Base-by-base conservation (phyloP, 1,140 invertebrate genomes). In the Archegozetes longisetosus region DNA sequence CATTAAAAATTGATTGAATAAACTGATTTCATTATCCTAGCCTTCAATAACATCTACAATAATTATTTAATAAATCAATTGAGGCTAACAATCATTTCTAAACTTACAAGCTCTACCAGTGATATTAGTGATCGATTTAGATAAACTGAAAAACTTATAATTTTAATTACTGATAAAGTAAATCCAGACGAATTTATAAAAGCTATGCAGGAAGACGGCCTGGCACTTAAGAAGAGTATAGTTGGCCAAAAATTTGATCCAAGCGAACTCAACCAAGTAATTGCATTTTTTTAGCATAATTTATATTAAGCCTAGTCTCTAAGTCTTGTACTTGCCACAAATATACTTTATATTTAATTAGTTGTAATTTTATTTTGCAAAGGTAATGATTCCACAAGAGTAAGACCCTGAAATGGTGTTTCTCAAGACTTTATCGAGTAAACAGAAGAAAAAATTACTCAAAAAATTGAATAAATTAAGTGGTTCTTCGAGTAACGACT, bases 151-250 rank as follows among this genome's bases (percentile, higher is more conserved):
- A 50, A n/a, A 22, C 17, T 17, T n/a, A n/a, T n/a, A n/a, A n/a
- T n/a, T n/a, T 53, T 62, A 55, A 62, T 47, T 52, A 17, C 63
- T 70, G 72, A 71, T 20, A 65, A 66, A 32, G 73, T 79, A 63
- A 82, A 84, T 72, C 80, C 82, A 27, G 78, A 84, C 47, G 82
- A 82, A 25, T 71, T 95, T 46, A 83, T 93, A 69, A 81, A 85
- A 66, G 85, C 90, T 68, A 91, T 95, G 88, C 79, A 84, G 68
- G 88, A 93, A 69, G 88, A 90, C 49, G 91, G 90, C 9, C 77
- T 94, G 20, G 83, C 84, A 58, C 78, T 95, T 68, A 94, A 91
- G 73, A 83, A 80, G 61, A 85, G 81, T 71, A 78, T 80, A 28
- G 65, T 83, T 25, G 77, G 74, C 62, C 77, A 78, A 49, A 75